These are phyloP conservation scores for Athrips mouffetella DNA, from an alignment of 2,888 invertebrate species.

Conservation along the genomic window DNA sequence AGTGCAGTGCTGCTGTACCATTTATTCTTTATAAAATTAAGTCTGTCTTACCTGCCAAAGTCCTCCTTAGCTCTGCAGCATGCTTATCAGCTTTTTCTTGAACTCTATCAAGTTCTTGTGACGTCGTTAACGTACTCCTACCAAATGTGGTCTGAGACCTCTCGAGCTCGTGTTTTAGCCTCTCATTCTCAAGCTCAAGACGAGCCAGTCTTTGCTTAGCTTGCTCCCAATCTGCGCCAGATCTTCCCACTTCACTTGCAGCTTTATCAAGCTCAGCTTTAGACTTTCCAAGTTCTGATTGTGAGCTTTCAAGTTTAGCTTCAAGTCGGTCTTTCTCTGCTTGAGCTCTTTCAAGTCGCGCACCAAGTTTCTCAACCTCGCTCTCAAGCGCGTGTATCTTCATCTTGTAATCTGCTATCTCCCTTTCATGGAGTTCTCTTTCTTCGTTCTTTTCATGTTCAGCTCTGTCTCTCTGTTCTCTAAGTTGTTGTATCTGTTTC, in stretches of 20 bases:
- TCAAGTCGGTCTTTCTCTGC: slow-evolving; percentile 94
- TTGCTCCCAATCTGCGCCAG: slow-evolving; percentile 93
- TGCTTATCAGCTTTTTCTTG: slow-evolving; percentile 92
- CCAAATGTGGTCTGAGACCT: slow-evolving; percentile 90
- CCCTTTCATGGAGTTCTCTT: slow-evolving; percentile 93
- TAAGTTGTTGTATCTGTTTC: slow-evolving; percentile 95
- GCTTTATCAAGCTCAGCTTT: slow-evolving; percentile 96
- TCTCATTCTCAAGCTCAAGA: slow-evolving; percentile 93
- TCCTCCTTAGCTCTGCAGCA: slow-evolving; percentile 88
- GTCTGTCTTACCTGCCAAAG: slow-evolving; percentile 83
- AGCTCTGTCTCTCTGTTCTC: slow-evolving; percentile 96
- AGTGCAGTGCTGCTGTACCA: too few species aligned
- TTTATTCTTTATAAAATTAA: too few species aligned
- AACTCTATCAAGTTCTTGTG: slow-evolving; percentile 89
- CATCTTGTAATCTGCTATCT: slow-evolving; percentile 96
- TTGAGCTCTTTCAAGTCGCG: slow-evolving; percentile 91
- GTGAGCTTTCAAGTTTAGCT: slow-evolving; percentile 93
- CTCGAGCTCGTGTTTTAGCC: slow-evolving; percentile 90
- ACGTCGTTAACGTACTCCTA: slow-evolving; percentile 87
- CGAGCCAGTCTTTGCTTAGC: slow-evolving; percentile 90
- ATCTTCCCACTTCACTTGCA: slow-evolving; percentile 91
- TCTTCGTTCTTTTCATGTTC: slow-evolving; percentile 98
- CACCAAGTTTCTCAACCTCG: slow-evolving; percentile 92
- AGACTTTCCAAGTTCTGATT: slow-evolving; percentile 95
- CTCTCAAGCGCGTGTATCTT: slow-evolving; percentile 94